A percentile compares a stretch with the other conserved stretches of the same genome.
Evolutionary conservation across 2,888 invertebrate species (phyloP).

Genomic region (Merodon equestris): DNA sequence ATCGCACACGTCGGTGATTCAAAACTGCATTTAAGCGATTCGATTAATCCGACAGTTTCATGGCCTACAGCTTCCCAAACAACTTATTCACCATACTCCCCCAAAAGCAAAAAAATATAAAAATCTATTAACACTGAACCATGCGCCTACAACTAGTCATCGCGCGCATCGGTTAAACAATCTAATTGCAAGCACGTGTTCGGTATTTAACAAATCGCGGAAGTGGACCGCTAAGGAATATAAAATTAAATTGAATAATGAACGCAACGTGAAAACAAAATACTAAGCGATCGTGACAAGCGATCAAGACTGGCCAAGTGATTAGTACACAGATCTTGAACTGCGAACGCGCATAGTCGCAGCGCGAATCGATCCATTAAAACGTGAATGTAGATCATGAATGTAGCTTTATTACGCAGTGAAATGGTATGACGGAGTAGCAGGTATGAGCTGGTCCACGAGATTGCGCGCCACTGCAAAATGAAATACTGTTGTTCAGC

Average conservation of each 20-base stretch:
- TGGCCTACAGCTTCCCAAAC: too few species aligned
- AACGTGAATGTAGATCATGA: slow-evolving; percentile 23
- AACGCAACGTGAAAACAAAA: slow-evolving; percentile 24
- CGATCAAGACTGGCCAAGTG: slow-evolving; percentile 8
- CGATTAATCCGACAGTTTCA: too few species aligned
- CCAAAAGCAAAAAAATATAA: too few species aligned
- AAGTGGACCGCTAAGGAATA: slow-evolving; percentile 16
- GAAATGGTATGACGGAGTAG: neutral
- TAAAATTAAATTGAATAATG: slow-evolving; percentile 20
- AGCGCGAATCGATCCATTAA: slow-evolving; percentile 7
- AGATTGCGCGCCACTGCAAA: too few species aligned
- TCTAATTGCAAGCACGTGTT: slow-evolving; percentile 48
- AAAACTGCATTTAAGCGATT: too few species aligned
- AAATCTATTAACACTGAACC: too few species aligned
- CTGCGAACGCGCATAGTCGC: slow-evolving; percentile 1
- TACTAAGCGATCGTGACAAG: slow-evolving; percentile 4
- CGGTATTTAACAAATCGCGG: slow-evolving; percentile 24
- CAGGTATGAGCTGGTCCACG: too few species aligned
- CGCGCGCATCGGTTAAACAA: neutral
- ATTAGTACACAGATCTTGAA: slow-evolving; percentile 19
- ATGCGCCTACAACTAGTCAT: too few species aligned
- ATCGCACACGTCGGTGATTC: too few species aligned
- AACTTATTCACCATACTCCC: too few species aligned
- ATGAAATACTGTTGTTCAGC: too few species aligned
- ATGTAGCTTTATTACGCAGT: slow-evolving; percentile 25